Conservation (phyloP, 2,113 vertebrate species). For the Malurus cyaneus region DNA sequence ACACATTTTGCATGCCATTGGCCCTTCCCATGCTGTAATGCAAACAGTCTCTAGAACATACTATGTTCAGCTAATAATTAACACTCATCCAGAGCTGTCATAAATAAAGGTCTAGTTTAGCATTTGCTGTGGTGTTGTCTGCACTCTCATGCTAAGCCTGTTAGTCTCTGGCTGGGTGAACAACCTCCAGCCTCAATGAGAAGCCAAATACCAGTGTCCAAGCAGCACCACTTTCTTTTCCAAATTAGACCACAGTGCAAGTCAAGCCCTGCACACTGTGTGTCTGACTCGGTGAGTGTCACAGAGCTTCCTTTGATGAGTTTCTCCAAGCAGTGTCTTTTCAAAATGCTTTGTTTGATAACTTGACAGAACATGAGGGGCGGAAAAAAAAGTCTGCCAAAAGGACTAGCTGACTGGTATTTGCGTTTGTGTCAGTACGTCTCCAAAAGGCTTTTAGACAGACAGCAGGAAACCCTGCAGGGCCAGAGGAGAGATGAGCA, state of each 20-base stretch:
- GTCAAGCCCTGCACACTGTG: not conserved
- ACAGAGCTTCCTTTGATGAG: not conserved
- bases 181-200: not conserved
- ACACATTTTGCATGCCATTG: not conserved
- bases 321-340: not conserved
- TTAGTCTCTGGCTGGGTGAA: not conserved
- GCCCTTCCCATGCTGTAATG: slow-evolving; percentile 25
- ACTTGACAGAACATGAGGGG: not conserved
- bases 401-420: not conserved
- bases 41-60: slow-evolving; percentile 26
- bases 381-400: not conserved
- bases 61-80: slow-evolving; percentile 47
- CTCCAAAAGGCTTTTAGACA: not conserved
- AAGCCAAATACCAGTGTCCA: not conserved
- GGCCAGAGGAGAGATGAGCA: not conserved
- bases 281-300: not conserved
- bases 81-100: slow-evolving; percentile 10
- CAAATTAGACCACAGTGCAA: not conserved
- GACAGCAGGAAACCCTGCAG: not conserved
- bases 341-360: not conserved
- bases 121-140: not conserved
- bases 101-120: slow-evolving; percentile 39
- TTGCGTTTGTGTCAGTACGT: not conserved
- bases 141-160: not conserved
- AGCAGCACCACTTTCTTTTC: not conserved